A percentile compares a stretch with the other conserved stretches of the same genome.
Evolutionary conservation across 37 sponge, comb jelly and placozoan species (phyloP).

Genomic region (Aplysina aerophoba): DNA sequence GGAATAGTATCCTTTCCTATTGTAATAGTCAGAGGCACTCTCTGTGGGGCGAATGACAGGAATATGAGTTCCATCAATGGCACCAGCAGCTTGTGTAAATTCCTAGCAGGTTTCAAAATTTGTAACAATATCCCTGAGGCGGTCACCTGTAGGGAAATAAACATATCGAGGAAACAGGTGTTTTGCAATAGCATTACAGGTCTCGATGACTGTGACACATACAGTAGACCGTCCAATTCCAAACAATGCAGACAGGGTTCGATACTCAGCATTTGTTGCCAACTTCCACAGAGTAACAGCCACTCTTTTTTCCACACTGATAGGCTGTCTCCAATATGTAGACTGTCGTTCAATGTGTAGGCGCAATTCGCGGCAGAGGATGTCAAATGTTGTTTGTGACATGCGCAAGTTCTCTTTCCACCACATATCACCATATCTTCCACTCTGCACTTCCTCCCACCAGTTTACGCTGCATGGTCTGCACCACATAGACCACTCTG

Average conservation of each 20-base stretch:
- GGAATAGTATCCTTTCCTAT: constrained; percentile 29
- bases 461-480: constrained; percentile 3
- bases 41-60: constrained; percentile 11
- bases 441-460: constrained; percentile 3
- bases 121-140: neutral
- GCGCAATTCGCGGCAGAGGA: neutral
- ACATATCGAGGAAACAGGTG: constrained; percentile 23
- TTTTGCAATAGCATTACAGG: constrained; percentile 34
- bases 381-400: neutral
- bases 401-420: constrained; percentile 29
- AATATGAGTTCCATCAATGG: constrained; percentile 30
- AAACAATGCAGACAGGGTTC: constrained; percentile 38
- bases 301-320: constrained; percentile 38
- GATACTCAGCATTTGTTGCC: constrained; percentile 52
- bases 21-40: constrained; percentile 32
- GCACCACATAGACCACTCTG: constrained; percentile 22
- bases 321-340: neutral
- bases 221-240: constrained; percentile 46
- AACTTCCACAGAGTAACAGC: constrained; percentile 54
- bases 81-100: constrained; percentile 17
- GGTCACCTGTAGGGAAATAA: constrained; percentile 19
- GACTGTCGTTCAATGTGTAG: neutral
- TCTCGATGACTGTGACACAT: constrained; percentile 26
- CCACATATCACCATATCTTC: constrained; percentile 18
- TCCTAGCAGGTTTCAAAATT: constrained; percentile 14